phyloP scores from a whole-genome alignment of 1,140 invertebrate species.

The Coenobita brevimanus region DNA sequence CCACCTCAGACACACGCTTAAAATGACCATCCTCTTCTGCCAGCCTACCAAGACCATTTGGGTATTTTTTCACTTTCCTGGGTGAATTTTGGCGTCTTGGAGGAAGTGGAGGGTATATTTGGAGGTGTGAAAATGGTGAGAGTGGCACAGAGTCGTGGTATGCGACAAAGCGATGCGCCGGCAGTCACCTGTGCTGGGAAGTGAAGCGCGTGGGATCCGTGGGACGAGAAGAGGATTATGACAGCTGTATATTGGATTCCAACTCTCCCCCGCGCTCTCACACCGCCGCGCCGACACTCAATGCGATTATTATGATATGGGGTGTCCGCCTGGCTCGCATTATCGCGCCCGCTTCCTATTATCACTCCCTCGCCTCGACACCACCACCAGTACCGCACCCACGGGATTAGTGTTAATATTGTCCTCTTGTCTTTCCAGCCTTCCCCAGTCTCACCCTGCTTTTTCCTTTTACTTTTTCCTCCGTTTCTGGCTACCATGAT shows the following conservation, averaged over 20 bases:
- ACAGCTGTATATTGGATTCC: conserved; percentile 67
- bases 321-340: conserved; percentile 39
- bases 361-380: too few relatives aligned
- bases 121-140: not conserved
- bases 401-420: too few relatives aligned
- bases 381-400: too few relatives aligned
- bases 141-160: conserved; percentile 10
- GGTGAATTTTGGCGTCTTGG: not conserved
- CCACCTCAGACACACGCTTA: not conserved
- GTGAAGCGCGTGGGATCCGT: conserved; percentile 40
- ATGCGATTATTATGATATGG: conserved; percentile 57
- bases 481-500: too few relatives aligned
- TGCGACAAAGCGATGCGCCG: conserved; percentile 30
- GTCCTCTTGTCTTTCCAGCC: too few relatives aligned
- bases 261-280: conserved; percentile 31
- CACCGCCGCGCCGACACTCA: conserved; percentile 37
- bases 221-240: conserved; percentile 63
- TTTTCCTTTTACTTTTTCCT: too few relatives aligned
- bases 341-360: conserved; percentile 35
- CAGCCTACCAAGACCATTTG: not conserved
- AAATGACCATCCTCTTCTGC: not conserved
- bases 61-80: too few relatives aligned
- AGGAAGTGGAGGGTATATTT: not conserved
- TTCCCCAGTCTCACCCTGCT: too few relatives aligned
- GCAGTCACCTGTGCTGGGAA: conserved; percentile 50